A percentile compares a stretch with the other conserved stretches of the same genome.
phyloP scores from a whole-genome alignment of 2,888 invertebrate genomes.

The Volucella bombylans region DNA sequence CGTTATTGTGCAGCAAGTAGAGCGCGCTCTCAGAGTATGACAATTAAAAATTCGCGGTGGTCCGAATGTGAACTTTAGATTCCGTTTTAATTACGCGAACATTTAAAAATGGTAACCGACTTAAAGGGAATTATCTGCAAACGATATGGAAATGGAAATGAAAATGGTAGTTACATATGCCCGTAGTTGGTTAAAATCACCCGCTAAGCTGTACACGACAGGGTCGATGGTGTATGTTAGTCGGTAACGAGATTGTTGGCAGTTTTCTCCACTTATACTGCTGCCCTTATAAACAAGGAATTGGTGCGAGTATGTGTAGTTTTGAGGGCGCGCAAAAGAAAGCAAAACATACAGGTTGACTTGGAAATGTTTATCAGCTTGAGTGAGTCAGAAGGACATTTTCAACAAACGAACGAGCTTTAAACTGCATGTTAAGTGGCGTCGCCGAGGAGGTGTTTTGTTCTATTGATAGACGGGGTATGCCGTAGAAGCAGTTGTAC shows the following conservation, averaged over 20 bases:
- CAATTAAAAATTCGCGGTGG: slow-evolving; percentile 66
- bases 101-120: slow-evolving; percentile 68
- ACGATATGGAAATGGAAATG: slow-evolving; percentile 54
- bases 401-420: too few species aligned
- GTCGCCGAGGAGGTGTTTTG: too few species aligned
- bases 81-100: slow-evolving; percentile 69
- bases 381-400: too few species aligned
- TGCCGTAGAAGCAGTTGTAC: too few species aligned
- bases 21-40: slow-evolving; percentile 6
- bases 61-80: slow-evolving; percentile 69
- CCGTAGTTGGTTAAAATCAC: not conserved
- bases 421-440: too few species aligned
- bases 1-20: slow-evolving; percentile 1
- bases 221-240: slow-evolving; percentile 56
- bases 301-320: slow-evolving; percentile 1
- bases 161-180: slow-evolving; percentile 41
- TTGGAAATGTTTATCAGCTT: too few species aligned
- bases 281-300: not conserved
- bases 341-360: too few species aligned
- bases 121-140: slow-evolving; percentile 67
- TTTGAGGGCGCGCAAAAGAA: too few species aligned
- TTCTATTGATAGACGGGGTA: too few species aligned
- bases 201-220: not conserved
- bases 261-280: not conserved
- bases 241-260: slow-evolving; percentile 54